Percentiles rank a stretch among this genome's conserved stretches.
Conservation (phyloP, 2,888 invertebrate species). For the Thymelicus lineola region DNA sequence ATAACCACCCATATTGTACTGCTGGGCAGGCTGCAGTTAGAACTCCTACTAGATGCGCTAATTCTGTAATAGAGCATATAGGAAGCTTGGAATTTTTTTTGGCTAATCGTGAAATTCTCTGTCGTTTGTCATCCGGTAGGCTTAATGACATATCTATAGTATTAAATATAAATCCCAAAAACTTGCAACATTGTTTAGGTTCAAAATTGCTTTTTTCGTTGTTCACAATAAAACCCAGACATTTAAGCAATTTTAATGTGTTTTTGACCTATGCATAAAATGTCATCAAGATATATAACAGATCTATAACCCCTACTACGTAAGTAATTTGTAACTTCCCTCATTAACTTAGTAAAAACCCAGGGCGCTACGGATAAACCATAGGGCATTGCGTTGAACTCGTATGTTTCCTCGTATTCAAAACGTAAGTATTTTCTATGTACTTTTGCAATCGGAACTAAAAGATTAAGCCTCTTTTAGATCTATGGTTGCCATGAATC, state of each 20-base stretch:
- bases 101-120: slow-evolving; percentile 14
- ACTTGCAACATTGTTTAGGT: slow-evolving; percentile 30
- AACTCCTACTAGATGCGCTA: slow-evolving; percentile 41
- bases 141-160: not conserved
- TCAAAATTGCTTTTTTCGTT: too few species aligned
- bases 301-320: slow-evolving; percentile 30
- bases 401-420: not conserved
- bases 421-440: too few species aligned
- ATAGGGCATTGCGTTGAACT: slow-evolving; percentile 37
- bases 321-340: slow-evolving; percentile 26
- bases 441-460: slow-evolving; percentile 37
- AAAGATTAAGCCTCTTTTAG: slow-evolving; percentile 45
- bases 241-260: too few species aligned
- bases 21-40: slow-evolving; percentile 44
- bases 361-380: slow-evolving; percentile 33
- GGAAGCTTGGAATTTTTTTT: slow-evolving; percentile 27
- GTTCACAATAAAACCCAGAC: too few species aligned
- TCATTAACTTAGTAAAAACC: slow-evolving; percentile 34
- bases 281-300: slow-evolving; percentile 38
- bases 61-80: slow-evolving; percentile 40
- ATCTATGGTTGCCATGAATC: slow-evolving; percentile 44
- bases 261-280: too few species aligned
- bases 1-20: slow-evolving; percentile 39
- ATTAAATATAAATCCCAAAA: slow-evolving; percentile 33
- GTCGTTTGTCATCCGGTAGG: slow-evolving; percentile 34